phyloP scores from a whole-genome alignment of 2,888 invertebrate genomes.

The Lycaena phlaeas region DNA sequence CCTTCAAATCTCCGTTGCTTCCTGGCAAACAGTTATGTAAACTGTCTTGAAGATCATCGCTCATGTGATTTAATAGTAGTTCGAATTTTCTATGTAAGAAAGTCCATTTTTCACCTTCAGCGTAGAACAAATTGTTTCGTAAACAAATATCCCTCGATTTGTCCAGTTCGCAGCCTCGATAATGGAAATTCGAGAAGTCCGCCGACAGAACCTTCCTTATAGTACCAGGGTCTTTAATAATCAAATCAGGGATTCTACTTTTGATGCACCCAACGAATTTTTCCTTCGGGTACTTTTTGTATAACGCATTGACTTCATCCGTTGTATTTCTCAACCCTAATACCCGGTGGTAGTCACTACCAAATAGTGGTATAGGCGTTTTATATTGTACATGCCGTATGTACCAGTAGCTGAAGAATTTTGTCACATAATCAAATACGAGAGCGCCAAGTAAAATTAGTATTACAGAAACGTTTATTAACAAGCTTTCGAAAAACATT shows the following conservation, averaged over 20 bases:
- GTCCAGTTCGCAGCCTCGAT: constrained; percentile 62
- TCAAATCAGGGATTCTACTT: constrained; percentile 58
- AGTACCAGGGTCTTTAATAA: constrained; percentile 55
- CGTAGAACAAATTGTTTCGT: constrained; percentile 68
- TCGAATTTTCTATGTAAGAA: constrained; percentile 48
- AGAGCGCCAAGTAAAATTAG: constrained; percentile 43
- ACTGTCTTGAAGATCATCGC: constrained; percentile 40
- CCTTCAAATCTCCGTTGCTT: constrained; percentile 64
- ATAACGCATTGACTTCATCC: constrained; percentile 47
- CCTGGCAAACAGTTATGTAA: constrained; percentile 63
- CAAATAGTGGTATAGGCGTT: constrained; percentile 47
- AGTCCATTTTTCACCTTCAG: constrained; percentile 64
- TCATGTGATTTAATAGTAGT: constrained; percentile 43
- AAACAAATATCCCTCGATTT: constrained; percentile 69
- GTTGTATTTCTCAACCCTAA: constrained; percentile 45
- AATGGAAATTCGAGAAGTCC: constrained; percentile 62
- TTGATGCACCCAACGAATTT: constrained; percentile 54
- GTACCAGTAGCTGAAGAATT: constrained; percentile 67
- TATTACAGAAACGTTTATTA: constrained; percentile 45
- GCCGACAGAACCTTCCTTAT: constrained; percentile 59
- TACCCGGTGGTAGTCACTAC: constrained; percentile 54
- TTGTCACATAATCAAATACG: constrained; percentile 57
- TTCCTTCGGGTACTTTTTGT: constrained; percentile 38
- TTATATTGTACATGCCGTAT: constrained; percentile 55
- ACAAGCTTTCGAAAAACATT: constrained; percentile 65